Base-by-base conservation (phyloP, 2,888 invertebrate genomes). In the Copidosoma aretas region DNA sequence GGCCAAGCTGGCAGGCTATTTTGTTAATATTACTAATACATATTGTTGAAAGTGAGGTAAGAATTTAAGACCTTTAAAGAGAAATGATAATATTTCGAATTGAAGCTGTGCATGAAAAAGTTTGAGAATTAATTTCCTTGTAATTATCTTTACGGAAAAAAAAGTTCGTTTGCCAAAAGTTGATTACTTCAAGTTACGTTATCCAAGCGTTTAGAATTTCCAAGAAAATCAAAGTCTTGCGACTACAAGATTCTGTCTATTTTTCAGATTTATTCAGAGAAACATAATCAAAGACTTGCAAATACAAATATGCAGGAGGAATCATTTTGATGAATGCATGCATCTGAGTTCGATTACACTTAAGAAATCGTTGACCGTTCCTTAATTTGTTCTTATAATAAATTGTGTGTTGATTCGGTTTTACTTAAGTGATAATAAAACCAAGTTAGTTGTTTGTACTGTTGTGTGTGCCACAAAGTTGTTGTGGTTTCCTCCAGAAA, bases 1-100 rank as follows among this genome's bases (percentile, higher is more conserved):
- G 74, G 75, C 73, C 73, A 73, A 76, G 82, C 82, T 83, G 82
- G 82, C 82, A 82, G 81, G 80, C 81, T 83, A 82, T 82, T 83
- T 79, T 77, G 81, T 82, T 82, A 79, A 79, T 79, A 83, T 79
- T 80, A 79, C 79, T 77, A 75, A 81, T 80, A 80, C 77, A 79
- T 77, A 77, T 82, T 83, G 83, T 83, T 83, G 78, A 83, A 78
- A 75, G 79, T 79, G 78, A 80, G 76, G 59, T 70, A 77, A 82
- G 75, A 77, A 76, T 81, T 5, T 5, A 5, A 81, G 79, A 77
- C 80, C 80, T 80, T 77, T 79, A 81, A 78, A 81, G 74, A 71
- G 63, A 71, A 71, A 32, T 8, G 32, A 32, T 32, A 74, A 75
- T 75, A 76, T 76, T 76, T 74, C 73, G 72, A 76, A 79, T 78